Evolutionary conservation across 2,888 invertebrate species (phyloP), one percentile per base, ranked within the genome.

Genomic region (Vesta saturnalis): DNA sequence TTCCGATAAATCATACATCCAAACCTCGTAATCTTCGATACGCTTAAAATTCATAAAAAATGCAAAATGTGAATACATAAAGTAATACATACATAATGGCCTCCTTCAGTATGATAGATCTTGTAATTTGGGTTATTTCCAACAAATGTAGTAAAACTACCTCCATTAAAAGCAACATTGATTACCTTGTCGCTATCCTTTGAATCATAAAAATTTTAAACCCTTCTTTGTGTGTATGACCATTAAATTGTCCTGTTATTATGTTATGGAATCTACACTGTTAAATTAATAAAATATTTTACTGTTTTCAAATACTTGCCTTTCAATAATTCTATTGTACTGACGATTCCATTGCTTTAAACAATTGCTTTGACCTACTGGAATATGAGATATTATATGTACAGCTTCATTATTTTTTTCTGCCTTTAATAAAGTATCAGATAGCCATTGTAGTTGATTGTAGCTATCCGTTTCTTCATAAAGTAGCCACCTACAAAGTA

Each of bases 361-460:
- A 62, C 94, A 91, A 71, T 91, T 89, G 10, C 83, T 78, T 1
- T 86, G 86, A 2, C 79, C 80, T 3, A 79, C 75, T 15, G 82
- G 83, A 55, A 83, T 72, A 64, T 83, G 83, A 0, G 80, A 78
- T 55, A 83, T 68, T 61, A 82, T 79, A 66, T 83, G 83, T 1
- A 82, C 82, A 77, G 89, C 87, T 80, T 95, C 94, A 0, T 88
- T 87, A 0, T 88, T 87, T 39, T 83, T 80, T 81, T 97, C 97
- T 0, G 96, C 93, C 67, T 88, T 84, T 57, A 88, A 84, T 1
- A 97, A 84, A 61, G 92, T 91, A 6, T 89, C 83, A 0, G 92
- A 89, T 30, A 97, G 82, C 96, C 96, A 97, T 61, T 90, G 88
- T 61, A 97, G 85, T 81, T 96, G 93, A 1, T 85, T 89, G 72